Conservation (phyloP, 2,888 invertebrate genomes). For the Clusia tigrina region DNA sequence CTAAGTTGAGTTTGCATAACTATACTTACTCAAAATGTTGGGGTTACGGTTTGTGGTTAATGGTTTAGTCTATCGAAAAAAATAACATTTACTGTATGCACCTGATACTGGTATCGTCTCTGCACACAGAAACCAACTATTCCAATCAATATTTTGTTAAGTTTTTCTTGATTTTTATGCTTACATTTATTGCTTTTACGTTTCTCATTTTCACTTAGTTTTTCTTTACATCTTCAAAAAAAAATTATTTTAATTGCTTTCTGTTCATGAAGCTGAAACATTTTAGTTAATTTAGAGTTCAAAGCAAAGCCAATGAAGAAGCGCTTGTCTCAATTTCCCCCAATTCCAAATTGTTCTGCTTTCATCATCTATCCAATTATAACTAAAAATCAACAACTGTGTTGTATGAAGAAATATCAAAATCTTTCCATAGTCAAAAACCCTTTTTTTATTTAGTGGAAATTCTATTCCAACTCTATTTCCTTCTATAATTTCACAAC, state of each 20-base stretch:
- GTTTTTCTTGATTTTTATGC: background rate
- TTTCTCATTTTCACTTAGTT: background rate
- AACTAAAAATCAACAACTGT: constrained; percentile 66
- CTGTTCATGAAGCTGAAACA: background rate
- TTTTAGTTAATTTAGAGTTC: background rate
- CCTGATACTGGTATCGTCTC: constrained; percentile 31
- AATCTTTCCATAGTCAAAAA: constrained; percentile 46
- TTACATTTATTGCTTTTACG: background rate
- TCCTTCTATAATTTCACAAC: constrained; percentile 30
- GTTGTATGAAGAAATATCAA: constrained; percentile 65
- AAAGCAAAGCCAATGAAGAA: background rate
- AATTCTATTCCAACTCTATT: constrained; percentile 27
- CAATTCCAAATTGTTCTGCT: background rate
- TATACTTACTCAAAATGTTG: no score
- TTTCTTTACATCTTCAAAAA: background rate
- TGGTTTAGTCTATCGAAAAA: background rate
- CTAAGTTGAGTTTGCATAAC: no score
- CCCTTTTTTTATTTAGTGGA: constrained; percentile 43
- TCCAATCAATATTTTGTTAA: background rate
- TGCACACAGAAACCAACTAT: constrained; percentile 2
- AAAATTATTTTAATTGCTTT: constrained; percentile 3
- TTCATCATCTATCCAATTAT: constrained; percentile 69
- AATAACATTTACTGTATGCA: background rate
- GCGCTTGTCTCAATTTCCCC: background rate
- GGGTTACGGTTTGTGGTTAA: background rate